Percentiles rank a stretch among this genome's conserved stretches.
Evolutionary conservation across 1,140 invertebrate genomes (phyloP).

Genomic region (Papilio polytes): DNA sequence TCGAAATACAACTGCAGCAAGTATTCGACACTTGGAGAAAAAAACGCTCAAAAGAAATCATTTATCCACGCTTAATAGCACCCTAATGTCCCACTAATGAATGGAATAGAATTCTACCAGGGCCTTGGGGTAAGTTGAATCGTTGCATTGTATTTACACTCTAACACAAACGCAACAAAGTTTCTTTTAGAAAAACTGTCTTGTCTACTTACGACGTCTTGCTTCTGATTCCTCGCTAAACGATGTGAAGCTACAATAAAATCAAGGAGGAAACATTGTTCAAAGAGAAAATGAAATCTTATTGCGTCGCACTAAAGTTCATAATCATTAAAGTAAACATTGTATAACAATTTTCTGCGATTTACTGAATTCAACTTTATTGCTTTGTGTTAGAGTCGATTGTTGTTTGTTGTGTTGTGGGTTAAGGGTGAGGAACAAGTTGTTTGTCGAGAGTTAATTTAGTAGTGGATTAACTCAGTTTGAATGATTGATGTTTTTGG

Average conservation of each 20-base stretch:
- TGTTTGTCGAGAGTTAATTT: constrained; percentile 78
- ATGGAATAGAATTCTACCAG: constrained; percentile 50
- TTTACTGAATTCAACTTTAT: constrained; percentile 54
- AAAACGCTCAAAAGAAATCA: constrained; percentile 46
- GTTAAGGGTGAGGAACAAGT: constrained; percentile 57
- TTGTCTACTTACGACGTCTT: constrained; percentile 48
- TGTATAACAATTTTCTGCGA: constrained; percentile 34
- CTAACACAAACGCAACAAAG: background rate
- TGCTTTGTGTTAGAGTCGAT: constrained; percentile 53
- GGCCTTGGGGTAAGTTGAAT: constrained; percentile 40
- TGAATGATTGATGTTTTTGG: constrained; percentile 79
- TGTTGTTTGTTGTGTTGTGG: constrained; percentile 48
- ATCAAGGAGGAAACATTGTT: constrained; percentile 62
- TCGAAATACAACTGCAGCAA: too few species aligned
- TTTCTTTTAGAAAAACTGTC: background rate
- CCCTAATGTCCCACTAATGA: constrained; percentile 62
- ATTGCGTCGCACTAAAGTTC: constrained; percentile 52
- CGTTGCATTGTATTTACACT: background rate
- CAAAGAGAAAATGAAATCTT: constrained; percentile 55
- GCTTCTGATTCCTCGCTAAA: constrained; percentile 48
- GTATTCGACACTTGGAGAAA: background rate
- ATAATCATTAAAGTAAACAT: constrained; percentile 43
- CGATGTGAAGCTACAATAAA: constrained; percentile 70
- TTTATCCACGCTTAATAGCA: constrained; percentile 61
- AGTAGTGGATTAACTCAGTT: constrained; percentile 78